phyloP scores from a whole-genome alignment of 2,113 vertebrate species.

The Oryctolagus cuniculus region mOryCun1.1 NC_091444.1:66487501-66488000 shows the following conservation, averaged over 20 bases:
- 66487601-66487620: neutral
- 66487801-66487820: constrained; percentile 42
- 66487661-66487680: constrained; percentile 46
- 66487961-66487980: constrained; percentile 43
- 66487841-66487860: neutral
- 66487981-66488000: constrained; percentile 22
- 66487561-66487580: constrained; percentile 37
- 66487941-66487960: constrained; percentile 49
- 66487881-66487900: constrained; percentile 50
- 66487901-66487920: constrained; percentile 54
- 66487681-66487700: neutral
- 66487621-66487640: neutral
- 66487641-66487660: neutral
- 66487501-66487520: constrained; percentile 49
- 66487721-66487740: neutral
- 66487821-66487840: constrained; percentile 52
- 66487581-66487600: constrained; percentile 45
- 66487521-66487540: constrained; percentile 56
- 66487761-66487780: constrained; percentile 61
- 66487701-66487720: constrained; percentile 27
- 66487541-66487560: constrained; percentile 54
- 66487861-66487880: neutral
- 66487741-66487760: neutral
- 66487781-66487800: constrained; percentile 17
- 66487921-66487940: constrained; percentile 62